A percentile compares a stretch with the other conserved stretches of the same genome.
Evolutionary conservation across 2,113 vertebrate genomes (phyloP).

Genomic region (Fulica atra): DNA sequence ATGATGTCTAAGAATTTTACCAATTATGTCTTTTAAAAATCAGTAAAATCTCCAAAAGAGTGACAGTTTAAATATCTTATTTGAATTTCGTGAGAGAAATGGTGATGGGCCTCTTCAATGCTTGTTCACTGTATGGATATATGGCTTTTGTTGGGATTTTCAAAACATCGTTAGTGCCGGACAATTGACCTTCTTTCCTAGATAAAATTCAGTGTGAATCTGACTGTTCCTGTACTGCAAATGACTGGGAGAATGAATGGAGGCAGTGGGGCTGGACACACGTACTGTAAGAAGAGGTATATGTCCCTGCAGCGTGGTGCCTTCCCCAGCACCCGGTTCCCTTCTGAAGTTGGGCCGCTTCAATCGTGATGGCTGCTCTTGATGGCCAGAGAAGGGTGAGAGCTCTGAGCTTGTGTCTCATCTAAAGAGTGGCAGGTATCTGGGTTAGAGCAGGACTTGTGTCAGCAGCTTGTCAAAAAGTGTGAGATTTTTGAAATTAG

Average conservation of each 20-base stretch:
- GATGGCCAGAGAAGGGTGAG: not conserved
- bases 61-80: not conserved
- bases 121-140: not conserved
- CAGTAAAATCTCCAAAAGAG: not conserved
- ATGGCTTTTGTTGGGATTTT: not conserved
- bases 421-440: not conserved
- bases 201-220: not conserved
- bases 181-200: not conserved
- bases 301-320: not conserved
- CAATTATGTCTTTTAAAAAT: not conserved
- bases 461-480: not conserved
- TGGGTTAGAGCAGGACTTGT: not conserved
- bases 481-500: not conserved
- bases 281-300: not conserved
- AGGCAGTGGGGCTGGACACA: not conserved
- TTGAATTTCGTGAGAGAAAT: not conserved
- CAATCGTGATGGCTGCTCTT: accelerated
- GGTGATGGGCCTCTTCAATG: not conserved
- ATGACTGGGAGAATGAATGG: not conserved
- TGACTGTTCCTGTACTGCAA: not conserved
- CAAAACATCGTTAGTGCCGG: accelerated
- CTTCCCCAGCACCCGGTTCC: not conserved
- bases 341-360: not conserved
- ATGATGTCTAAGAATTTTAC: not conserved
- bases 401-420: not conserved